Evolutionary conservation across 2,888 invertebrate species (phyloP).

Genomic region (Heliconius ismenius): DNA sequence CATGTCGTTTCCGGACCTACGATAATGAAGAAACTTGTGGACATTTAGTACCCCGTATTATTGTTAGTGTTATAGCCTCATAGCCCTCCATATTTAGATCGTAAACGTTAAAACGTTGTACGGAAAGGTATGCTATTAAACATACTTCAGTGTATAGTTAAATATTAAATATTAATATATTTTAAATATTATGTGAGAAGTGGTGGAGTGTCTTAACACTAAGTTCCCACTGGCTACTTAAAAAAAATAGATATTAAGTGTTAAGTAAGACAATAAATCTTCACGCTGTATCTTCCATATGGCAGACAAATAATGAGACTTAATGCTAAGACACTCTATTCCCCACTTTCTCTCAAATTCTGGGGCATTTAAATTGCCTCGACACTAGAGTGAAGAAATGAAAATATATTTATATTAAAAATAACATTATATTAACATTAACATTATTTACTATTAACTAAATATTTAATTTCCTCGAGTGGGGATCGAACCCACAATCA

Average conservation of each 20-base stretch:
- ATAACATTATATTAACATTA: too few species aligned
- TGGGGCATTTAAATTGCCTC: background rate
- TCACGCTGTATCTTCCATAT: background rate
- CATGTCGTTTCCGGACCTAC: conserved; percentile 8
- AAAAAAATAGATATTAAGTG: too few species aligned
- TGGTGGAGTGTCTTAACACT: too few species aligned
- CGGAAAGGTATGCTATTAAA: background rate
- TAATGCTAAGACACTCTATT: too few species aligned
- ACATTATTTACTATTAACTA: too few species aligned
- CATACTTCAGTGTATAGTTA: background rate
- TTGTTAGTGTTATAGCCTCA: conserved; percentile 24
- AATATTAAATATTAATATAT: background rate
- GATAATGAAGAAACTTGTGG: conserved; percentile 25
- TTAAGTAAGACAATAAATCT: too few species aligned
- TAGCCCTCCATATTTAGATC: conserved; percentile 10
- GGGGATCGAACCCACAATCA: too few species aligned
- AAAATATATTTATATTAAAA: background rate
- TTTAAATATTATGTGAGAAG: background rate
- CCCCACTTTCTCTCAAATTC: background rate
- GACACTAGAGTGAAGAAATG: background rate
- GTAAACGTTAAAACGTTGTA: conserved; percentile 20
- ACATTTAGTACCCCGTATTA: conserved; percentile 20
- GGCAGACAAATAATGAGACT: too few species aligned
- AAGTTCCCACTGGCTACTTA: too few species aligned
- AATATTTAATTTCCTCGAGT: too few species aligned